phyloP scores from a whole-genome alignment of 2,888 invertebrate genomes.

The Pandemis heparana region DNA sequence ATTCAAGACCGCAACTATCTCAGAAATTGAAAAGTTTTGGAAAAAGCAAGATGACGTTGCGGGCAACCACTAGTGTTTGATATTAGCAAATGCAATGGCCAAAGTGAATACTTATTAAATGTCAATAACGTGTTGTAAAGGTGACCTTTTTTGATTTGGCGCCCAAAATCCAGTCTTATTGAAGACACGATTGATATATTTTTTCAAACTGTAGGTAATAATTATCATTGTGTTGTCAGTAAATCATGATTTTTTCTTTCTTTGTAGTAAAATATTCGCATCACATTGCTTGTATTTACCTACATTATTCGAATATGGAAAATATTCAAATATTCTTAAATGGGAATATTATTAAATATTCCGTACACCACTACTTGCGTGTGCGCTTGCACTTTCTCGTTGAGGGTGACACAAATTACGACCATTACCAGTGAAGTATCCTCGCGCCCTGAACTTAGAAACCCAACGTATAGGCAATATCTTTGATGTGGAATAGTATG shows the following conservation, averaged over 20 bases:
- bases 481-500: constrained; percentile 2
- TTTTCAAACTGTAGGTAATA: too few relatives aligned
- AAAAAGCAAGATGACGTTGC: too few relatives aligned
- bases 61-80: not conserved
- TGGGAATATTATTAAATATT: not conserved
- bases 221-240: too few relatives aligned
- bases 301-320: not conserved
- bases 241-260: too few relatives aligned
- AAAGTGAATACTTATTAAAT: not conserved
- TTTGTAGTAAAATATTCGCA: too few relatives aligned
- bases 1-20: too few relatives aligned
- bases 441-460: constrained; percentile 6
- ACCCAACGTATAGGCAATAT: constrained; percentile 7
- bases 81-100: not conserved
- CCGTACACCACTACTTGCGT: not conserved
- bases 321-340: not conserved
- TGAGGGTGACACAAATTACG: constrained; percentile 55
- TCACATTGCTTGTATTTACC: too few relatives aligned
- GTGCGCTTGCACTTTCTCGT: constrained; percentile 47
- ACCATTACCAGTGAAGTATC: constrained; percentile 54
- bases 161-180: not conserved
- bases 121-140: not conserved
- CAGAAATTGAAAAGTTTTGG: too few relatives aligned
- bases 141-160: not conserved
- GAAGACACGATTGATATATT: too few relatives aligned